A percentile compares a stretch with the other conserved stretches of the same genome.
These are phyloP conservation scores for Dynastes tityus DNA, from an alignment of 2,888 invertebrate genomes.

Conservation along the genomic window DNA sequence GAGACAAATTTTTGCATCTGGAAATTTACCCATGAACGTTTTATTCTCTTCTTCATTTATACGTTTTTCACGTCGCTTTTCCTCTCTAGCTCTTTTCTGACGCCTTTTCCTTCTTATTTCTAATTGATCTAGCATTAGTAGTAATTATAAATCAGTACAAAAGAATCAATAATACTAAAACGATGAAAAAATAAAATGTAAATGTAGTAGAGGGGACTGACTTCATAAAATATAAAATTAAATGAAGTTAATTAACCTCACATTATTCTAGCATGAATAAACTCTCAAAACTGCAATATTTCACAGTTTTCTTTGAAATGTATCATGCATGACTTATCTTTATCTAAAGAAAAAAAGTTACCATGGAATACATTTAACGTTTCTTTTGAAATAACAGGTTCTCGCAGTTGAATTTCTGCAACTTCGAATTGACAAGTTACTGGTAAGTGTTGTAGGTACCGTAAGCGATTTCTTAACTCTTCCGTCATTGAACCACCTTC, in stretches of 20 bases:
- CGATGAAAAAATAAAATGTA: constrained; percentile 24
- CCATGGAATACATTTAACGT: constrained; percentile 82
- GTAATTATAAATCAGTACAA: constrained; percentile 7
- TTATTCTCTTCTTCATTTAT: constrained; percentile 82
- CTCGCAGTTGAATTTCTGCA: constrained; percentile 87
- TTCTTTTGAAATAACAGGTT: constrained; percentile 80
- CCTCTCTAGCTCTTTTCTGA: constrained; percentile 82
- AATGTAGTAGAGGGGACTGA: constrained; percentile 65
- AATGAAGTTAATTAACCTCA: constrained; percentile 67
- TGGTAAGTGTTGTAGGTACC: constrained; percentile 90
- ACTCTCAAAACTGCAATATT: constrained; percentile 47
- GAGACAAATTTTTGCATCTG: constrained; percentile 76
- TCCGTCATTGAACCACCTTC: constrained; percentile 90
- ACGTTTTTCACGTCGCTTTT: constrained; percentile 85
- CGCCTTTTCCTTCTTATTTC: constrained; percentile 80
- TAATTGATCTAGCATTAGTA: constrained; percentile 77
- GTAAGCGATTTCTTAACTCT: constrained; percentile 82
- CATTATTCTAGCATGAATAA: constrained; percentile 63
- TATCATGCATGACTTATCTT: constrained; percentile 43
- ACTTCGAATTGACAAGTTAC: constrained; percentile 92
- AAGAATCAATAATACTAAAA: not conserved
- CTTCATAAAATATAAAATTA: constrained; percentile 60
- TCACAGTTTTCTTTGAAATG: constrained; percentile 22
- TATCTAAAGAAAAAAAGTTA: constrained; percentile 64
- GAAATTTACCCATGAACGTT: constrained; percentile 77